phyloP scores from a whole-genome alignment of 2,113 vertebrate genomes.

The Cyprinodon variegatus region DNA sequence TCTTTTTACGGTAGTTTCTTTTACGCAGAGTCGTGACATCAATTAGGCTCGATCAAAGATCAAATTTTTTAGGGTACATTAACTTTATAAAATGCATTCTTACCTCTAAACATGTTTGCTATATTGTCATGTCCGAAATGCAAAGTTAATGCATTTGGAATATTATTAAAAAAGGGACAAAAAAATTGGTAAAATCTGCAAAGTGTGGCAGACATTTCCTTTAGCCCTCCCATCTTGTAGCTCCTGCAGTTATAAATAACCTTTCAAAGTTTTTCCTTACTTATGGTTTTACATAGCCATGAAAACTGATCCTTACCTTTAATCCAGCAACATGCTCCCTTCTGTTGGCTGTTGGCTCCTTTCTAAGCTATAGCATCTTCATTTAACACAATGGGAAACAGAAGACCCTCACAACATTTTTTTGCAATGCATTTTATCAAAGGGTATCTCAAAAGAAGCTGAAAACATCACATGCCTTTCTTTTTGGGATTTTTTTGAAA shows the following conservation, averaged over 20 bases:
- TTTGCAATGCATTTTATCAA: background rate
- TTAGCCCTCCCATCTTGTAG: background rate
- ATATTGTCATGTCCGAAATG: background rate
- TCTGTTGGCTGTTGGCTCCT: no score
- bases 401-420: no score
- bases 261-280: no score
- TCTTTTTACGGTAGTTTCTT: background rate
- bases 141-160: background rate
- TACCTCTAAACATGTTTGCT: background rate
- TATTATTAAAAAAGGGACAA: background rate
- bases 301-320: no score
- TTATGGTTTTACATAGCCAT: no score
- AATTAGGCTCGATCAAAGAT: background rate
- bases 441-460: background rate
- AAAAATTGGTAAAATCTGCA: background rate
- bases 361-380: no score
- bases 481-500: background rate
- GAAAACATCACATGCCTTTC: no score
- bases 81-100: background rate
- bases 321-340: no score
- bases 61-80: background rate
- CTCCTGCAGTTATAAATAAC: no score
- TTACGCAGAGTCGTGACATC: conserved; percentile 44
- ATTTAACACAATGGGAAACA: no score
- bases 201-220: background rate